Percentiles rank a stretch among this genome's conserved stretches.
These are phyloP conservation scores for Ips typographus DNA, from an alignment of 1,140 invertebrate genomes.

Conservation along the genomic window DNA sequence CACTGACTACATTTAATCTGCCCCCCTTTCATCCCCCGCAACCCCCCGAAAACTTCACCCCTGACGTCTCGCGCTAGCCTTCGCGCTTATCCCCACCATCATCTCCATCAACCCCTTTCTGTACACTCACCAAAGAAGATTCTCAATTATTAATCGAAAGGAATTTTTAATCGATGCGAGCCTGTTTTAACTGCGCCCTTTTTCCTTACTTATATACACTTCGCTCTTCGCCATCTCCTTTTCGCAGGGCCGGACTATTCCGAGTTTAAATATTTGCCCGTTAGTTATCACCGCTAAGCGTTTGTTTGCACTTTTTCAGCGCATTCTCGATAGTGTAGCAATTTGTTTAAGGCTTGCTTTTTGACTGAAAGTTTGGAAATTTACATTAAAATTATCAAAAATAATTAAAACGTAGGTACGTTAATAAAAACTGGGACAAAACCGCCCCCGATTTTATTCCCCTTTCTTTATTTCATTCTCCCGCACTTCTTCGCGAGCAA, in stretches of 20 bases:
- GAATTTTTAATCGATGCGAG: constrained; percentile 53
- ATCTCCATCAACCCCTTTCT: constrained; percentile 50
- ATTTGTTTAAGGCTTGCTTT: no score
- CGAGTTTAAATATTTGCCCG: no score
- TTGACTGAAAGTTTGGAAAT: not conserved
- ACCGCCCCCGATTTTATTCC: constrained; percentile 5
- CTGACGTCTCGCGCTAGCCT: constrained; percentile 10
- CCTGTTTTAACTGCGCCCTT: constrained; percentile 48
- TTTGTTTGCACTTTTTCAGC: no score
- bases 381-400: not conserved
- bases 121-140: constrained; percentile 52
- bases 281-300: no score
- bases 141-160: constrained; percentile 54
- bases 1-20: constrained; percentile 51
- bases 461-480: constrained; percentile 33
- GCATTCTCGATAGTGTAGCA: no score
- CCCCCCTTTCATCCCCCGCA: constrained; percentile 23
- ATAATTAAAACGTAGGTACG: not conserved
- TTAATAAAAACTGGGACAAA: not conserved
- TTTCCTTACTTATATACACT: constrained; percentile 42
- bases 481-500: constrained; percentile 32
- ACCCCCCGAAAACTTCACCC: constrained; percentile 5
- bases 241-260: constrained; percentile 12
- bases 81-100: constrained; percentile 32
- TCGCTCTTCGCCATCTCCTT: constrained; percentile 31